Base-by-base conservation (phyloP, 2,888 invertebrate species). In the Sarcophaga variegata region DNA sequence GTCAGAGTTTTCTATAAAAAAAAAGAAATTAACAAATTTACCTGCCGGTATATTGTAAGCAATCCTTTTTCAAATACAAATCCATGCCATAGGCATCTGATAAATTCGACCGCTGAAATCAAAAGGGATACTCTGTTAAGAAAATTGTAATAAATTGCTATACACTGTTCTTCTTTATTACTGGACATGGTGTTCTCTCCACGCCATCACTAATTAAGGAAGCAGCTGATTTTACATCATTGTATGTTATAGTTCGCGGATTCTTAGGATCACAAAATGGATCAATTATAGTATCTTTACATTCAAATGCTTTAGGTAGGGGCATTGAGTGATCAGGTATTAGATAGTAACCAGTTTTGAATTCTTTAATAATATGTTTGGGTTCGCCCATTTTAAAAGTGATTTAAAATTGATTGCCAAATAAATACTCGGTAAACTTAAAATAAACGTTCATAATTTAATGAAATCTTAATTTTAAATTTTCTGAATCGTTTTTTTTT, bases 11-110 rank as follows among this genome's bases (percentile, higher is more conserved):
- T 49, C 12, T 12, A 27, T 27, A 27, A 27, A 27, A 37, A 37
- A 6, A 6, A 37, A 4, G 0, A 14, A 49, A 49, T 12, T 14
- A 11, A 14, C 49, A 14, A 14, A 49, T 14, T 49, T 93, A 97
- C 97, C 98, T 98, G 92, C 99, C 99, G n/a, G 99, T 99, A 88
- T 95, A 96, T 94, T 99, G 98, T 17, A 98, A 95, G 92, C 97
- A 98, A 93, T 99, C 99, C 92, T 98, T 98, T 94, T 99, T 99
- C 90, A 99, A 95, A 93, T 96, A 99, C 88, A 99, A 95, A 54
- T 98, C 96, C 96, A 98, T 97, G 67, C 96, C 97, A 80, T 96
- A 96, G 70, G 95, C 91, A 4, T 95, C 94, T 0, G 98, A 97
- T 93, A 98, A 95, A 90, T 97, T 96, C 0, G 98, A 98, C 94